Conservation (phyloP, 2,888 invertebrate species). For the Campaea margaritaria region DNA sequence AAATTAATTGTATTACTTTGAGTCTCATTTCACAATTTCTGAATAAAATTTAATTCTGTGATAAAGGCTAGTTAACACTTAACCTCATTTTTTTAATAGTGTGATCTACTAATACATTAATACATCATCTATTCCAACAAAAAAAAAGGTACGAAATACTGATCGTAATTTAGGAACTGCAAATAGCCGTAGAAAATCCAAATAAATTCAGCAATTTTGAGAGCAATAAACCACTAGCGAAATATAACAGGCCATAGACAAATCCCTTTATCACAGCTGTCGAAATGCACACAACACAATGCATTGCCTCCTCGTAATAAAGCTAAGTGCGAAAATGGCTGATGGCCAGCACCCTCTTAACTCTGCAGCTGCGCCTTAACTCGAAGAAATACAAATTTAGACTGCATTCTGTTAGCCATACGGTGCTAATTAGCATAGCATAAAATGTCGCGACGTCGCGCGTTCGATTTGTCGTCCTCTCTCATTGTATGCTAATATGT, state of each 20-base stretch:
- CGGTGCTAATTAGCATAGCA: too few relatives aligned
- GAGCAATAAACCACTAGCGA: conserved; percentile 51
- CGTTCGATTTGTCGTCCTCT: too few relatives aligned
- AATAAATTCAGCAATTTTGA: conserved; percentile 46
- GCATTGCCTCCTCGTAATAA: conserved; percentile 71
- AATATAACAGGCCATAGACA: conserved; percentile 73
- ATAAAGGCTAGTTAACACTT: too few relatives aligned
- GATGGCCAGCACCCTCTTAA: too few relatives aligned
- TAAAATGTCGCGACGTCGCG: too few relatives aligned
- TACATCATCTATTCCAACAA: conserved; percentile 14
- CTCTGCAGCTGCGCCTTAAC: too few relatives aligned
- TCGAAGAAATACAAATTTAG: too few relatives aligned
- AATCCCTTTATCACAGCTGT: conserved; percentile 83
- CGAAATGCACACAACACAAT: conserved; percentile 77
- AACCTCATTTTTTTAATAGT: too few relatives aligned
- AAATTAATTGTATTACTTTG: too few relatives aligned
- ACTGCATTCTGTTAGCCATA: too few relatives aligned
- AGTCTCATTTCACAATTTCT: conserved; percentile 6
- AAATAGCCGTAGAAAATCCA: conserved; percentile 63
- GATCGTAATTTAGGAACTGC: conserved; percentile 83
- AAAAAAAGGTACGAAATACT: conserved; percentile 67
- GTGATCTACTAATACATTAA: neutral
- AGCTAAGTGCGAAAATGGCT: conserved; percentile 80
- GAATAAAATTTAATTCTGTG: too few relatives aligned
- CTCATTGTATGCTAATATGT: too few relatives aligned